Evolutionary conservation across 1,140 invertebrate genomes (phyloP).

Genomic region (Nylanderia fulva): DNA sequence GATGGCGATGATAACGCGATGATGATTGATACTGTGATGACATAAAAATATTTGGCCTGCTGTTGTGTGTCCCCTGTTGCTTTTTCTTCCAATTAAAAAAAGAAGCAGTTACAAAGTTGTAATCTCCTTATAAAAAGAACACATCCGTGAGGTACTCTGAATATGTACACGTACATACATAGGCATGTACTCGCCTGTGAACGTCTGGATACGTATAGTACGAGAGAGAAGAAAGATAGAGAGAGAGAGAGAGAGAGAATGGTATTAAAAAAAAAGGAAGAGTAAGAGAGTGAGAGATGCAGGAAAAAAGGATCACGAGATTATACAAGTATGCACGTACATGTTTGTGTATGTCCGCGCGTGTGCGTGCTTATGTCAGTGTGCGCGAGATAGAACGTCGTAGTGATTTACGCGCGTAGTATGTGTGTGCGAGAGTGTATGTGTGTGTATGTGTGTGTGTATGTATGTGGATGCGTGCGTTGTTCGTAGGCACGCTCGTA

Average conservation of each 20-base stretch:
- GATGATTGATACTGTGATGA: conserved; percentile 64
- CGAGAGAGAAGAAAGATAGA: not conserved
- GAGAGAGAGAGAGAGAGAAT: not conserved
- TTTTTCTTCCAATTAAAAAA: conserved; percentile 75
- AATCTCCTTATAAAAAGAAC: conserved; percentile 72
- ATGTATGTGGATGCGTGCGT: conserved; percentile 66
- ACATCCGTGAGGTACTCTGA: conserved; percentile 76
- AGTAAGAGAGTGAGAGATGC: conserved; percentile 21
- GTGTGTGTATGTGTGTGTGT: conserved; percentile 55
- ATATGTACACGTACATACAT: conserved; percentile 79
- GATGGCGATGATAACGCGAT: not conserved
- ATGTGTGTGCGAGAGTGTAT: not conserved
- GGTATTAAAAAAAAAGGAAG: no score
- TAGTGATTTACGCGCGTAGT: conserved; percentile 28
- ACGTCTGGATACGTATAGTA: conserved; percentile 57
- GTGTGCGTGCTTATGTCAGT: conserved; percentile 67
- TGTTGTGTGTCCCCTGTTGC: conserved; percentile 69
- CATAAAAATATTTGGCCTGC: conserved; percentile 64
- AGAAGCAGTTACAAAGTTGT: conserved; percentile 69
- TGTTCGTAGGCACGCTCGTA: conserved; percentile 73
- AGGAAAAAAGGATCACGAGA: not conserved
- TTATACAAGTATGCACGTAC: conserved; percentile 58
- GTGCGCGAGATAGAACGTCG: conserved; percentile 49
- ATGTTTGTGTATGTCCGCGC: conserved; percentile 63
- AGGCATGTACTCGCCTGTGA: conserved; percentile 75